These are phyloP conservation scores for Nyctibius grandis DNA, from an alignment of 2,797 vertebrate genomes.

Conservation along the genomic window DNA sequence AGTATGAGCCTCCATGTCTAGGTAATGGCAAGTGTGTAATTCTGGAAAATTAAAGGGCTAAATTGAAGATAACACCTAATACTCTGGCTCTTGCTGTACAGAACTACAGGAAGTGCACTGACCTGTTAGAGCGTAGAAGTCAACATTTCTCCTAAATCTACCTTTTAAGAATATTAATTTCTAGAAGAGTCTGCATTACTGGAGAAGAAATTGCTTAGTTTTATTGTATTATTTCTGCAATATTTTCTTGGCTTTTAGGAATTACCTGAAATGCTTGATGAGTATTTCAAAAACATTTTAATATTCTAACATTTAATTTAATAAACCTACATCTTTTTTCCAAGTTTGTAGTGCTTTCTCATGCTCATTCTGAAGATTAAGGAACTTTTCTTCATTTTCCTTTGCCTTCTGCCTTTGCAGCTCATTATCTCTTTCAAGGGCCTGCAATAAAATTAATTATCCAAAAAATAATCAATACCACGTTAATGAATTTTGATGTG, in stretches of 20 bases:
- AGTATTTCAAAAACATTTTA: conserved; percentile 54
- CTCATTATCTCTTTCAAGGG: conserved; percentile 94
- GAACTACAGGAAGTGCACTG: not conserved
- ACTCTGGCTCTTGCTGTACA: not conserved
- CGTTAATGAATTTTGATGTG: conserved; percentile 98
- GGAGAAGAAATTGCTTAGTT: not conserved
- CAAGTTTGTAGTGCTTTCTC: conserved; percentile 77
- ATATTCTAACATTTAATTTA: conserved; percentile 55
- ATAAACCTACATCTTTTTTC: conserved; percentile 84
- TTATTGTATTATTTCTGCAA: conserved; percentile 31
- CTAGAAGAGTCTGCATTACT: not conserved
- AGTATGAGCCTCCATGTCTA: not conserved
- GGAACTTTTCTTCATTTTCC: conserved; percentile 86
- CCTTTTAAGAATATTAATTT: conserved; percentile 11
- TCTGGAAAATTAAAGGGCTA: not conserved
- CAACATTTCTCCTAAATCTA: conserved; percentile 24
- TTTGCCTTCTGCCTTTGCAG: conserved; percentile 87
- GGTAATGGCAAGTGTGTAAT: not conserved
- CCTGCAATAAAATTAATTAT: conserved; percentile 99
- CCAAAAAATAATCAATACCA: conserved; percentile 95
- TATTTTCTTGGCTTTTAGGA: conserved; percentile 62
- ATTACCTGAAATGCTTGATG: conserved; percentile 50
- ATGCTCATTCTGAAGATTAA: conserved; percentile 82
- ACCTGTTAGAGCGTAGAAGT: not conserved
- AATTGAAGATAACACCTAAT: not conserved